These are phyloP conservation scores for Drosophila ustulata DNA, from an alignment of 2,888 invertebrate species.

Conservation along the genomic window DNA sequence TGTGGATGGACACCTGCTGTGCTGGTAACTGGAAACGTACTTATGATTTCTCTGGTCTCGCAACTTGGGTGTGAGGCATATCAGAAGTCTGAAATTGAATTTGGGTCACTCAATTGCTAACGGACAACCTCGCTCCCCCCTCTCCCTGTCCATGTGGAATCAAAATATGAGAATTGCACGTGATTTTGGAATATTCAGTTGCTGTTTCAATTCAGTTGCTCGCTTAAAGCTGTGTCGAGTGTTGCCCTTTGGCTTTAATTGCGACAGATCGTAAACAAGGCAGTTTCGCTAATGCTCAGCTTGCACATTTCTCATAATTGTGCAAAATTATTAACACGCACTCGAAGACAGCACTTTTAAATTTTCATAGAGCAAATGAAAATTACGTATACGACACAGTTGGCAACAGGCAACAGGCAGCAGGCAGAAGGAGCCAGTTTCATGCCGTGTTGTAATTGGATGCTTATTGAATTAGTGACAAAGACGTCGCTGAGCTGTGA, in stretches of 20 bases:
- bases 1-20: constrained; percentile 66
- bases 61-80: constrained; percentile 18
- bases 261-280: constrained; percentile 24
- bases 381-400: constrained; percentile 53
- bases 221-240: neutral
- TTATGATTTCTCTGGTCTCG: constrained; percentile 55
- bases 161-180: constrained; percentile 47
- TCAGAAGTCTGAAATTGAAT: constrained; percentile 68
- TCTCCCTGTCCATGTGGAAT: constrained; percentile 8
- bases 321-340: constrained; percentile 53
- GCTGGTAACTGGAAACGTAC: constrained; percentile 80
- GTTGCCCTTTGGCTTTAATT: constrained; percentile 18
- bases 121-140: constrained; percentile 11
- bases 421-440: constrained; percentile 17
- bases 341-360: constrained; percentile 55
- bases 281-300: constrained; percentile 37
- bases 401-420: neutral
- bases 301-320: constrained; percentile 43
- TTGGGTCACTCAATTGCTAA: constrained; percentile 70
- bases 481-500: constrained; percentile 41
- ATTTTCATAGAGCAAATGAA: constrained; percentile 67
- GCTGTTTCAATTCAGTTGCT: neutral
- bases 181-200: constrained; percentile 23
- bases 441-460: constrained; percentile 74
- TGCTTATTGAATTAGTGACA: constrained; percentile 78